Evolutionary conservation across 2,797 vertebrate genomes (phyloP).

Genomic region (Molossus molossus): DNA sequence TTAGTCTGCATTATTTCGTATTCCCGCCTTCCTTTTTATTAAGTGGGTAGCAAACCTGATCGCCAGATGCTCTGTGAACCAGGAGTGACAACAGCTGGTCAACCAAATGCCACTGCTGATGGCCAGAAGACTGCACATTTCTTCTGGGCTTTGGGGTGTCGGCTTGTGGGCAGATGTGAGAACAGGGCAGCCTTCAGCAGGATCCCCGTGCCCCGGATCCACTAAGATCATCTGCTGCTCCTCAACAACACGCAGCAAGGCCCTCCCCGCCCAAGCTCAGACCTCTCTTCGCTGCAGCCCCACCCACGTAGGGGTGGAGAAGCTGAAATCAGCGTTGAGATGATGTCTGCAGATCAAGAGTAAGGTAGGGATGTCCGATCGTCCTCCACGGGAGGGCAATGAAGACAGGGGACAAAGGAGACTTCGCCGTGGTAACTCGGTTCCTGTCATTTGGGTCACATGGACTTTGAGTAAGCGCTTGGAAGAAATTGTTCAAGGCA

Average conservation of each 20-base stretch:
- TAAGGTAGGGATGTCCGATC: background rate
- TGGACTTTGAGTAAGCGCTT: constrained; percentile 39
- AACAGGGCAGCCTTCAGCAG: background rate
- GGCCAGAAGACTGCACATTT: background rate
- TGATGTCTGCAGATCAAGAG: background rate
- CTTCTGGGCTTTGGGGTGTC: background rate
- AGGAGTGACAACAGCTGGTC: background rate
- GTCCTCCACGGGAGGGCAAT: constrained; percentile 44
- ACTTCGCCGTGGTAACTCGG: background rate
- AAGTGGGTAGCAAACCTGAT: background rate
- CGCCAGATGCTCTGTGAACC: background rate
- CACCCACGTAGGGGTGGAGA: background rate
- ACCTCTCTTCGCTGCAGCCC: background rate
- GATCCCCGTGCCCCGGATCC: background rate
- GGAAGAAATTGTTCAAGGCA: constrained; percentile 64
- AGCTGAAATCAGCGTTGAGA: background rate
- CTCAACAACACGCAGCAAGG: background rate
- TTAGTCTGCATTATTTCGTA: background rate
- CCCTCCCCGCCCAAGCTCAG: background rate
- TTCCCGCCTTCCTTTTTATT: background rate
- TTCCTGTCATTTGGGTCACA: constrained; percentile 1
- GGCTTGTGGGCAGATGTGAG: background rate
- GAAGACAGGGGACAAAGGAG: constrained; percentile 33
- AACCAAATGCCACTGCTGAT: background rate
- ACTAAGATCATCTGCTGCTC: background rate